Evolutionary conservation across 2,797 vertebrate species (phyloP).

Genomic region (Sparidentex hasta): DNA sequence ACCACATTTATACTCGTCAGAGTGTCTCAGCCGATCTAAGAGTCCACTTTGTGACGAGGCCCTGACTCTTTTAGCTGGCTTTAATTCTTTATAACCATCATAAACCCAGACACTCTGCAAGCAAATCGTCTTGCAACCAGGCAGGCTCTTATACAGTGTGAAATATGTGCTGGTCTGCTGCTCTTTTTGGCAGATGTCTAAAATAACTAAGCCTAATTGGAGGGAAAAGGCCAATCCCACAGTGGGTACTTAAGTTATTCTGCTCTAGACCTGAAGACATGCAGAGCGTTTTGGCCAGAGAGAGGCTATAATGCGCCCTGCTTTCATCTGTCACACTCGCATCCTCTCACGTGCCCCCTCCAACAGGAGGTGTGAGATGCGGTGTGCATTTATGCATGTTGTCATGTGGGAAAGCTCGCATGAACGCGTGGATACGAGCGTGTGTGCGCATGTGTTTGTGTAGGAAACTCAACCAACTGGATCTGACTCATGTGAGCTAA

Average conservation of each 20-base stretch:
- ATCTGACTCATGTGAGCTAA: constrained; percentile 56
- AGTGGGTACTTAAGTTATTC: constrained; percentile 51
- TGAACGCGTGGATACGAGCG: neutral
- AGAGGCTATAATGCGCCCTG: neutral
- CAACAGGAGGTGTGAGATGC: constrained; percentile 20
- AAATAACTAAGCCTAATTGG: constrained; percentile 74
- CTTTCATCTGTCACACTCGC: constrained; percentile 33
- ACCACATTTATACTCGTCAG: constrained; percentile 1
- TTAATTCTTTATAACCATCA: constrained; percentile 64
- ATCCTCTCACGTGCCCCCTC: constrained; percentile 25
- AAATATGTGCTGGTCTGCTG: constrained; percentile 58
- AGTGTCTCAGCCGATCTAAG: constrained; percentile 15
- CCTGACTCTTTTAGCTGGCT: constrained; percentile 47
- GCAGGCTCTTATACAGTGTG: constrained; percentile 43
- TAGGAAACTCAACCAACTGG: constrained; percentile 45
- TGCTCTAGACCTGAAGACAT: constrained; percentile 40
- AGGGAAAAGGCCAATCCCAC: constrained; percentile 60
- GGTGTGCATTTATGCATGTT: constrained; percentile 21
- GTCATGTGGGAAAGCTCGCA: constrained; percentile 19
- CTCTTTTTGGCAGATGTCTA: constrained; percentile 72
- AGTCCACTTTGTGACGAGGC: constrained; percentile 35
- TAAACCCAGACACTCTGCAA: constrained; percentile 54
- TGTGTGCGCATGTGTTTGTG: constrained; percentile 3
- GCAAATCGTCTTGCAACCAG: constrained; percentile 64
- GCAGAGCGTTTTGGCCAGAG: constrained; percentile 42